Conservation (phyloP, 37 sponge, comb jelly and placozoan species). For the Chondrilla cf. caribensis region DNA sequence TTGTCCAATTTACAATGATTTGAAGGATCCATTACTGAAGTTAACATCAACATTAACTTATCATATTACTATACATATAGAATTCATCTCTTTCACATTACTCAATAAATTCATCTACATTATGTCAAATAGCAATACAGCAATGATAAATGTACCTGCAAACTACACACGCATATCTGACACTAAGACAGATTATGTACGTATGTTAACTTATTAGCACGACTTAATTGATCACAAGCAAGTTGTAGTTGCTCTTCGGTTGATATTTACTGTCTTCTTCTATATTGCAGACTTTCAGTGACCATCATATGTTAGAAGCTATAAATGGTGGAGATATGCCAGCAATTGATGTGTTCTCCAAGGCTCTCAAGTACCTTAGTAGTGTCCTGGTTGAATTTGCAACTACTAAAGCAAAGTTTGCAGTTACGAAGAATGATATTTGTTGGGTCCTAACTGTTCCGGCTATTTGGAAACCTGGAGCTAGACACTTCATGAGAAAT, state of each 20-base stretch:
- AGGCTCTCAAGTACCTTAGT: slow-evolving; percentile 1
- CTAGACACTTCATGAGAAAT: slow-evolving; percentile 25
- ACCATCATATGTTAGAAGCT: neutral
- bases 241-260: too few species aligned
- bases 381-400: neutral
- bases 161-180: too few species aligned
- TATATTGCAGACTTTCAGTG: neutral
- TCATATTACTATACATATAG: too few species aligned
- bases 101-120: too few species aligned
- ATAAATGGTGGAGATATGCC: slow-evolving; percentile 11
- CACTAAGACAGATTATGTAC: too few species aligned
- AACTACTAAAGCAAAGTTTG: neutral
- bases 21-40: too few species aligned
- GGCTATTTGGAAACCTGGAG: slow-evolving; percentile 24
- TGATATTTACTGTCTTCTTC: neutral
- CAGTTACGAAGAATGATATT: neutral
- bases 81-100: too few species aligned
- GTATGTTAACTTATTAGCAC: neutral
- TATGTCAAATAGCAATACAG: too few species aligned
- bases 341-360: slow-evolving; percentile 3
- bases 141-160: too few species aligned
- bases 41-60: too few species aligned
- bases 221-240: too few species aligned
- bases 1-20: too few species aligned
- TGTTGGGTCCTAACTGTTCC: slow-evolving; percentile 22